Evolutionary conservation across 1,140 invertebrate species (phyloP).

Genomic region (Charaxes varanes): DNA sequence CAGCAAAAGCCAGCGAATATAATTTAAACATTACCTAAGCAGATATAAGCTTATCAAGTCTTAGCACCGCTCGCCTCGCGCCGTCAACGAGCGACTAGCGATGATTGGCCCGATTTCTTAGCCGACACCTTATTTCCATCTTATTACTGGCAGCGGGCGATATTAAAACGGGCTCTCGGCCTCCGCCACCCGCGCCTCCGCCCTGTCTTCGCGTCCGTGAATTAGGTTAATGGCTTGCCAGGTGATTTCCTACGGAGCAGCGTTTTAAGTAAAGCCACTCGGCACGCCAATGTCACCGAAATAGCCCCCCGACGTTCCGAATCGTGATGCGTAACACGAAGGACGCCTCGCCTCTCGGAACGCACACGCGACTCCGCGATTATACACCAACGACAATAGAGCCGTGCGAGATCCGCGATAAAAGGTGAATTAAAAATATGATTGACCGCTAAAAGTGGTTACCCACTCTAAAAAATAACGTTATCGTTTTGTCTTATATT

Average conservation of each 20-base stretch:
- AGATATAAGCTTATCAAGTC: conserved; percentile 24
- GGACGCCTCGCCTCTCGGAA: conserved; percentile 21
- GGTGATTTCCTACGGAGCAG: conserved; percentile 69
- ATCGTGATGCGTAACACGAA: conserved; percentile 33
- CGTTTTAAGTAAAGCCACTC: conserved; percentile 57
- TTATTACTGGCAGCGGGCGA: conserved; percentile 66
- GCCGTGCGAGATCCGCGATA: conserved; percentile 19
- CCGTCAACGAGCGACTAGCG: conserved; percentile 28
- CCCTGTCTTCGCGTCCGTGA: conserved; percentile 69
- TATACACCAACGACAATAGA: conserved; percentile 20
- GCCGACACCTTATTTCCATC: conserved; percentile 68
- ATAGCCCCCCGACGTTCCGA: conserved; percentile 40
- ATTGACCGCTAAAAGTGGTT: too few species aligned
- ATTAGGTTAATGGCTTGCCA: conserved; percentile 73
- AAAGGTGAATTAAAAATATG: too few species aligned
- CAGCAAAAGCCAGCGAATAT: too few species aligned
- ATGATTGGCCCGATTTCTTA: conserved; percentile 65
- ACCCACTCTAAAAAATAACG: too few species aligned
- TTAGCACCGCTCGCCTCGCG: conserved; percentile 16
- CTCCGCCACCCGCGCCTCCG: conserved; percentile 59
- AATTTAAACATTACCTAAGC: conserved; percentile 25
- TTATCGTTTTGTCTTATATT: too few species aligned
- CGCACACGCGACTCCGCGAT: conserved; percentile 26
- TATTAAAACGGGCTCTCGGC: conserved; percentile 64
- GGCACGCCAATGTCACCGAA: conserved; percentile 55